Evolutionary conservation across 2,888 invertebrate genomes (phyloP).

Genomic region (Brachylomia viminalis): DNA sequence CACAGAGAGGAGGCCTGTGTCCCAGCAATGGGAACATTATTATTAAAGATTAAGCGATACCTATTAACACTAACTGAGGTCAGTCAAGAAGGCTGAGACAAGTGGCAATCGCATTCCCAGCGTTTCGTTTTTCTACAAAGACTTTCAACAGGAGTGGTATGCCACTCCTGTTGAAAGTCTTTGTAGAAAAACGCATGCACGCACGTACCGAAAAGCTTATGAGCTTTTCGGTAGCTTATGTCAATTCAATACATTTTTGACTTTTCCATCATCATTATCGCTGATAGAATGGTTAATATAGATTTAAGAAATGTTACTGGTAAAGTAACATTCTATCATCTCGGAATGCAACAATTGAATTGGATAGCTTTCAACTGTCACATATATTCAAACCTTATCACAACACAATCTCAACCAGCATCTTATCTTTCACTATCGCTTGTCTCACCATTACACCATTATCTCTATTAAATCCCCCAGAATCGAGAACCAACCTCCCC

Average conservation of each 20-base stretch:
- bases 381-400: neutral
- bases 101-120: neutral
- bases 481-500: neutral
- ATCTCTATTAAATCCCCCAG: constrained; percentile 11
- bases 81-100: neutral
- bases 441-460: neutral
- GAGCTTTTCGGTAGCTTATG: neutral
- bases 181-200: too few species aligned
- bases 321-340: too few species aligned
- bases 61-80: neutral
- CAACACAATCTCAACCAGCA: neutral
- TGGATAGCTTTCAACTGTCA: neutral
- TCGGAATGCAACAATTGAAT: too few species aligned
- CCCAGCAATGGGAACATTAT: too few species aligned
- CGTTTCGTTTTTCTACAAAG: neutral
- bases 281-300: neutral
- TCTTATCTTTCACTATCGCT: neutral
- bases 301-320: too few species aligned
- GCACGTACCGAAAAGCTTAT: too few species aligned
- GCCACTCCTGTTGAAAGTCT: too few species aligned
- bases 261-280: neutral
- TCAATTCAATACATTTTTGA: neutral
- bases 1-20: too few species aligned
- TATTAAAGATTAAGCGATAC: neutral
- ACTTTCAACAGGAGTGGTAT: neutral